These are phyloP conservation scores for Myioborus miniatus DNA, from an alignment of 2,797 vertebrate genomes.

Conservation along the genomic window DNA sequence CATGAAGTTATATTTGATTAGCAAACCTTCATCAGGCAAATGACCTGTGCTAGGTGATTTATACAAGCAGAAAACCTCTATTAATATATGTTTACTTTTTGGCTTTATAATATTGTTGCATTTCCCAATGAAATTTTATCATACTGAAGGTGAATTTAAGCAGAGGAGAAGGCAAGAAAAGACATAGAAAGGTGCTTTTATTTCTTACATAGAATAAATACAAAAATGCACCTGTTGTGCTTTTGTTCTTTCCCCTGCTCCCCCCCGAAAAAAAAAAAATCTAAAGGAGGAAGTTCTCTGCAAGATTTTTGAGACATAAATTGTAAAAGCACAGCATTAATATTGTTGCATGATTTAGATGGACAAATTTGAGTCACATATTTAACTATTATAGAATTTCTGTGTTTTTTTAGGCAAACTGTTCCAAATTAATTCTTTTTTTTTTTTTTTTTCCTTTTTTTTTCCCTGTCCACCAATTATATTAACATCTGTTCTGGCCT, in stretches of 20 bases:
- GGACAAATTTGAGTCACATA: not conserved
- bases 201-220: not conserved
- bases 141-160: not conserved
- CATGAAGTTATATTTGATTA: not conserved
- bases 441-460: too few relatives aligned
- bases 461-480: not conserved
- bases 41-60: not conserved
- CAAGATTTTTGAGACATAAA: not conserved
- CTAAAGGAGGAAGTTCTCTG: not conserved
- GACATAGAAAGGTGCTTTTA: not conserved
- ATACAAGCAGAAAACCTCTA: not conserved
- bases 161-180: not conserved
- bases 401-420: not conserved
- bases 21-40: not conserved
- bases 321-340: not conserved
- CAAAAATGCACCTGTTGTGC: not conserved
- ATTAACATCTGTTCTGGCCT: not conserved
- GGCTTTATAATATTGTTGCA: not conserved
- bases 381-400: not conserved
- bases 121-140: not conserved
- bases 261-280: too few relatives aligned
- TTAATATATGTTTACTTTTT: not conserved
- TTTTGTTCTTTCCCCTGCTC: not conserved
- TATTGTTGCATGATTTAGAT: not conserved
- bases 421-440: not conserved